Evolutionary conservation across 2,888 invertebrate genomes (phyloP).

Genomic region (Crocallis elinguaria): DNA sequence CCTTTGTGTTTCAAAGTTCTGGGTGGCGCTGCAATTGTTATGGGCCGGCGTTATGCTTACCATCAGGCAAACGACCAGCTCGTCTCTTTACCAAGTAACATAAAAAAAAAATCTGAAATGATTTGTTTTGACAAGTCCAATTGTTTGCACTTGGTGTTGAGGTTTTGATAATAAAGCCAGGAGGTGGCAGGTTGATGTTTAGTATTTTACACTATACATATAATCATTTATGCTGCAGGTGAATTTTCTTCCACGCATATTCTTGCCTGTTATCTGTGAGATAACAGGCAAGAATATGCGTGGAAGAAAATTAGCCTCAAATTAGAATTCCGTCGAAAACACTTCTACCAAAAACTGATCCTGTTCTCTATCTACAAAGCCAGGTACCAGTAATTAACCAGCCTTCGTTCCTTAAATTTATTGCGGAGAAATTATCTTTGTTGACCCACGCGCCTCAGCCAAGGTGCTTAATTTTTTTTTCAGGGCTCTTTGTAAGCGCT

Average conservation of each 20-base stretch:
- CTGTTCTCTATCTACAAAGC: slow-evolving; percentile 56
- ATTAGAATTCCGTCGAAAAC: neutral
- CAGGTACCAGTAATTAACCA: slow-evolving; percentile 69
- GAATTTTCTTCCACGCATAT: neutral
- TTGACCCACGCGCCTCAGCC: slow-evolving; percentile 68
- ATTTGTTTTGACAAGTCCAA: too few relatives aligned
- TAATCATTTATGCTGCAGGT: too few relatives aligned
- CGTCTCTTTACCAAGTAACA: too few relatives aligned
- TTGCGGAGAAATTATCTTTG: slow-evolving; percentile 74
- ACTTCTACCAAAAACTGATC: slow-evolving; percentile 22
- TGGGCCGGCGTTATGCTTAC: too few relatives aligned
- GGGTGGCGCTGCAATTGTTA: too few relatives aligned
- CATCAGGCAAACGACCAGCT: too few relatives aligned
- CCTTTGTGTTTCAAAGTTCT: too few relatives aligned
- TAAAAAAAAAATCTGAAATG: too few relatives aligned
- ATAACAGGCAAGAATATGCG: neutral
- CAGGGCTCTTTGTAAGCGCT: slow-evolving; percentile 53
- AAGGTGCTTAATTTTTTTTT: slow-evolving; percentile 63
- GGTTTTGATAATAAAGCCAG: too few relatives aligned
- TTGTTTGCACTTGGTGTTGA: too few relatives aligned
- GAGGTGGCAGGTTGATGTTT: too few relatives aligned
- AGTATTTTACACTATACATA: too few relatives aligned
- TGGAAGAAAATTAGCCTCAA: neutral
- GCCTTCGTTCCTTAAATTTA: slow-evolving; percentile 63
- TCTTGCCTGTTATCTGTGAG: neutral